Percentiles rank a stretch among this genome's conserved stretches.
phyloP scores from a whole-genome alignment of 2,113 vertebrate species.

The Oostethus manadensis region DNA sequence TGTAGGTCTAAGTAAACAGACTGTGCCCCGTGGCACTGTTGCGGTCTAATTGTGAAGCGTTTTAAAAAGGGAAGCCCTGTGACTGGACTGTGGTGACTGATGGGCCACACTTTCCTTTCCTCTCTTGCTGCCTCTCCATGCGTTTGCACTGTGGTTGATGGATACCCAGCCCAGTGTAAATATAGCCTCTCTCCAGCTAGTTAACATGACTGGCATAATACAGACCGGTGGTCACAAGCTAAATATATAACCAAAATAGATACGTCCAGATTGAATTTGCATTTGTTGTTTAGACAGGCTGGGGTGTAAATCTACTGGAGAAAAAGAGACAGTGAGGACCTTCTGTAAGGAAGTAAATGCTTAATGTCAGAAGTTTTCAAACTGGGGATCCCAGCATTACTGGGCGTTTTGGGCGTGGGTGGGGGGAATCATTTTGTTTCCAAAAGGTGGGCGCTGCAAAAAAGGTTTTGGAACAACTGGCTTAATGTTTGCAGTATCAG shows the following conservation, averaged over 20 bases:
- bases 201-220: conserved; percentile 72
- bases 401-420: too few species aligned
- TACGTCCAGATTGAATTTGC: conserved; percentile 65
- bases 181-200: conserved; percentile 69
- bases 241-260: conserved; percentile 72
- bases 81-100: conserved; percentile 62
- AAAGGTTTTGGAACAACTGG: too few species aligned
- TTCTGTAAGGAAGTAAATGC: conserved; percentile 27
- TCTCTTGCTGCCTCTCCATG: conserved; percentile 52
- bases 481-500: conserved; percentile 17
- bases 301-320: conserved; percentile 31
- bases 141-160: conserved; percentile 55
- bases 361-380: too few species aligned
- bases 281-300: conserved; percentile 53
- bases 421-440: too few species aligned
- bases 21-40: conserved; percentile 41
- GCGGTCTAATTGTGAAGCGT: conserved; percentile 49
- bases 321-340: conserved; percentile 28
- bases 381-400: too few species aligned
- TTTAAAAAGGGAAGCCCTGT: conserved; percentile 56
- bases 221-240: conserved; percentile 60
- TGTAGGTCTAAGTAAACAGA: conserved; percentile 30
- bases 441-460: too few species aligned
- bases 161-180: conserved; percentile 67
- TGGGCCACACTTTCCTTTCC: conserved; percentile 67